Evolutionary conservation across 2,888 invertebrate species (phyloP), one percentile per base, ranked within the genome.

Genomic region (Erannis defoliaria): DNA sequence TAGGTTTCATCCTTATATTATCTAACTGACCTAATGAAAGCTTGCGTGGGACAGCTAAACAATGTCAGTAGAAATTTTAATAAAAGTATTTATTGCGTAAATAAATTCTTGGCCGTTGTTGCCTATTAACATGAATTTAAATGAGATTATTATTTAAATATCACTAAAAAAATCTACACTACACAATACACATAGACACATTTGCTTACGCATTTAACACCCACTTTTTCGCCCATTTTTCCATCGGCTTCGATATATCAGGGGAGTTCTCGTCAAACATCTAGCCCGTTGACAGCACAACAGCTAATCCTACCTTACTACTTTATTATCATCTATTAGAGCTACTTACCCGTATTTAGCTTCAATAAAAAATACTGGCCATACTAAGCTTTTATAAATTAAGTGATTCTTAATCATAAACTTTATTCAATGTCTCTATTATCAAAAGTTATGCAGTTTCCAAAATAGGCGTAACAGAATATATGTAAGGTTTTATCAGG

Each of bases 91-190:
- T 45, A 59, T 69, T 67, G 43, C 66, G 55, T 69, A 65, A 62
- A 53, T 50, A 42, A 49, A 59, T 65, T 61, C 43, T 61, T 19
- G 55, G 46, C 18, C 45, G 58, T 62, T 64, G 66, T 68, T 63
- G 65, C 59, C 55, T 54, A 66, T 61, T 61, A 61, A 38, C 33
- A 51, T 38, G 54, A 51, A 65, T 62, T 48, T 56, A 69, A 72
- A 76, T 61, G 66, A 42, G 46, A 55, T 66, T 37, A 71, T 76
- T 75, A 76, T 72, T 73, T 42, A 70, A 70, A 75, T 70, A 50
- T 33, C 2, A 45, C 51, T 54, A 57, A 58, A 64, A n/a, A 46
- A 59, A 63, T 57, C 55, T 42, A 58, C 16, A 35, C 23, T 21
- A 10, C 16, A 46, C 29, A 46, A 37, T 29, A 12, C 21, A 5